Base-by-base conservation (phyloP, 2,888 invertebrate species). In the Callimorpha dominula region DNA sequence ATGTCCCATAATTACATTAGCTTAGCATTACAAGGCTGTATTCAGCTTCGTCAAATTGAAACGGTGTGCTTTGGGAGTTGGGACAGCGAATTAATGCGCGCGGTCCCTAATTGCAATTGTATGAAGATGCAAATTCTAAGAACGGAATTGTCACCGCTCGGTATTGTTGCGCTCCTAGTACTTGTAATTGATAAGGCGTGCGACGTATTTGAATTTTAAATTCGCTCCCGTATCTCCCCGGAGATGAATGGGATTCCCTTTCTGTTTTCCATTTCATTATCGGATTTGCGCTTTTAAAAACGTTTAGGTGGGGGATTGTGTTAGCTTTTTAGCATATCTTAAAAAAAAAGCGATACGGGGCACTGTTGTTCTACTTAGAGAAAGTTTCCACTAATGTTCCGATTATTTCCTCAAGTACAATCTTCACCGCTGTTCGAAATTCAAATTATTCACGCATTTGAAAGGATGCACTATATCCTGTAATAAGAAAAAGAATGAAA, bases 131-230 rank as follows among this genome's bases (percentile, higher is more conserved):
- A 95, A 95, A 94, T 94, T 91, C 89, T 86, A 87, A 89, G 90
- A 91, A 91, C 91, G 86, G 90, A 87, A 90, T 89, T 89, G 90
- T 90, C 90, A 91, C 90, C 88, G 88, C 88, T 89, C 77, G 82
- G 82, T 81, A 87, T 88, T 88, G 87, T 89, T 88, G 91, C 85
- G 87, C 85, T 88, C 91, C 91, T 89, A 87, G 91, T 92, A 93
- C 91, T 91, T 93, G 95, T 94, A 94, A 94, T 94, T 95, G 95
- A 95, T 94, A 95, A 94, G 94, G 94, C 92, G 93, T 90, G 78
- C 81, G 78, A 85, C 86, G n/a, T 88, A 94, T 94, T 94, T 94
- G 92, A 93, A 95, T 90, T 94, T 93, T 92, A 93, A 94, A 94
- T 95, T 88, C 82, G 81, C 82, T 80, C 85, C 75, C 79, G 80